Conservation (phyloP, 2,797 vertebrate genomes). For the Gambusia yucatana region DNA sequence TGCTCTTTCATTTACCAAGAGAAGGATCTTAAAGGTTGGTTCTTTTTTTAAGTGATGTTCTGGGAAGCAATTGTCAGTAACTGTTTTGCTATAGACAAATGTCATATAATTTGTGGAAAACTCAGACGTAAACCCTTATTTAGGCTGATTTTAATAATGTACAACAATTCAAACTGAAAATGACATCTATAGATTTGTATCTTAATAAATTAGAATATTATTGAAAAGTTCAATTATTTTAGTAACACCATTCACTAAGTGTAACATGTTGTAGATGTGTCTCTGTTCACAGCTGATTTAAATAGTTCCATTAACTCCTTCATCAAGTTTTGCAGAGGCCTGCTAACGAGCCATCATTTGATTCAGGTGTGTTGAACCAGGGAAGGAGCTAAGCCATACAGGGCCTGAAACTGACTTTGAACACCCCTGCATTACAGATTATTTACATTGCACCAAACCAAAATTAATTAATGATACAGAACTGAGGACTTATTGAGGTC, state of each 20-base stretch:
- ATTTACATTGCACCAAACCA: background rate
- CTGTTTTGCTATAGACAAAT: background rate
- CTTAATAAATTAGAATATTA: background rate
- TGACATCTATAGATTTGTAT: background rate
- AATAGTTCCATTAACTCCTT: too few relatives aligned
- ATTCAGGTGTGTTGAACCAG: too few relatives aligned
- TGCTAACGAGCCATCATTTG: too few relatives aligned
- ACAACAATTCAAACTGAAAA: background rate
- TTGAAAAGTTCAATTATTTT: background rate
- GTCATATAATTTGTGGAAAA: background rate
- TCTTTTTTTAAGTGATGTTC: background rate
- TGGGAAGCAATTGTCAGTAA: background rate
- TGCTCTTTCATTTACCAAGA: background rate
- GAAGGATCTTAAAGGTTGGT: background rate
- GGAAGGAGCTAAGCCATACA: too few relatives aligned
- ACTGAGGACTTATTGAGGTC: too few relatives aligned
- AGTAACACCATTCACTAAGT: background rate
- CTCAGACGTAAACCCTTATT: background rate
- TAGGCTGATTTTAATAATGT: background rate
- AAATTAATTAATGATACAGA: background rate
- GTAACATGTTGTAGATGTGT: too few relatives aligned
- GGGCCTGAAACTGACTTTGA: too few relatives aligned
- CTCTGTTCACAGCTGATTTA: too few relatives aligned
- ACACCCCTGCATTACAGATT: background rate
- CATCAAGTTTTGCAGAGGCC: too few relatives aligned